Base-by-base conservation (phyloP, 2,797 vertebrate genomes). In the Kryptopterus vitreolus region DNA sequence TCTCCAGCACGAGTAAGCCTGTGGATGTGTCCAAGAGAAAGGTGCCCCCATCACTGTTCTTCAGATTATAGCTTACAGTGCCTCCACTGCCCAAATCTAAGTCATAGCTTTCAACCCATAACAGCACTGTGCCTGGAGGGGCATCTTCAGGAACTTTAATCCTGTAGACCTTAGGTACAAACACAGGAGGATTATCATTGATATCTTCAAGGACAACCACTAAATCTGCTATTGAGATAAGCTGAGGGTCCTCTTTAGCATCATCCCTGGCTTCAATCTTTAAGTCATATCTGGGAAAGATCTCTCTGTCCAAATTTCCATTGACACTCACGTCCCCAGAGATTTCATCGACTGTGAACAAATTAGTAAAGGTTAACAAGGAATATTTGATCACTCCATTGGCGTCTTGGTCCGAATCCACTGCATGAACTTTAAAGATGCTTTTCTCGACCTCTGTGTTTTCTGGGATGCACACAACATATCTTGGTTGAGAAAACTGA, bases 141-240 rank as follows among this genome's bases (percentile, higher is more conserved):
- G 96, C 83, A 79, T 99, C 97, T 82, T 99, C 98, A 0, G 95
- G 95, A 82, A 97, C 92, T 87, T 95, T 96, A 81, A 98, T 90
- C 22, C 88, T 94, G 87, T 94, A 95, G 62, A 92, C 55, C 72
- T 90, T 92, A 59, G 95, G 95, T 59, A 93, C 86, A 85, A 98
- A 99, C 63, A 92, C 95, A 0, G 98, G 98, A 12, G 94, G 91
- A 84, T 98, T 97, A 91, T 99, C 98, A 29, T 99, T 99, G 26
- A 94, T 80, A 81, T 99, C 98, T 84, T 95, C 92, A 78, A 99
- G 82, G 38, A 95, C 92, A 61, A 99, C 92, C 22, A 94, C 85
- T 8, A 99, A 90, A 77, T 96, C 94, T 0, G 88, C 80, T 3
- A 89, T 77, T 0, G 97, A 95, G 88, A 95, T 96, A 26, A 98